Evolutionary conservation across 2,113 vertebrate genomes (phyloP), one percentile per base, ranked within the genome.

Genomic region (Apistogramma diplotaenia): DNA sequence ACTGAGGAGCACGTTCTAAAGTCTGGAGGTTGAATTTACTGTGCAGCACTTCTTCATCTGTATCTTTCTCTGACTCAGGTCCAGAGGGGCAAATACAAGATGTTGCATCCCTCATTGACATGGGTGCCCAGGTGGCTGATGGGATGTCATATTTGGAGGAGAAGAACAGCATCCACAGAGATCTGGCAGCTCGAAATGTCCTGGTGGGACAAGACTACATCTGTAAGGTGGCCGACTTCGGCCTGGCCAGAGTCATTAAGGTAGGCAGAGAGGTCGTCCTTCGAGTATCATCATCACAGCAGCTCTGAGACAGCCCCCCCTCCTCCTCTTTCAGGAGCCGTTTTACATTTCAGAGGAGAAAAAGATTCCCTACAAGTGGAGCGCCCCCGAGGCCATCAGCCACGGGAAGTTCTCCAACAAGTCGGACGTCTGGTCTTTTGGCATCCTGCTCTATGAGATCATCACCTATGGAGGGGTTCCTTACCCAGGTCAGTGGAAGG

Each of bases 181-280:
- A 97, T 74, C 83, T 97, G 86, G 97, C 97, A 0, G 96, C 97
- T 13, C 94, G 97, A 59, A 97, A 97, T 19, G 93, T 97, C 54
- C 94, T 97, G 2, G 95, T 97, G 11, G 95, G 96, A 15, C 95
- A 94, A 2, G 93, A 96, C 84, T 93, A 94, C 81, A 90, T 95
- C 84, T 97, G 96, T 86, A 97, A 97, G 90, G 96, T 97, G 56
- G 96, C 96, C 0, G 97, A 97, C 89, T 97, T 97, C 4, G 97
- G 97, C 55, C 88, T 97, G 83, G 96, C 96, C 82, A 83, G 96
- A 72, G 78, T 97, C 25, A 92, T 96, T 81, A 96, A 96, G 96
- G 97, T 96, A 57, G 1, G 19, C 4, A 19, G 5, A 6, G 3
- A 12, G 27, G 10, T 29, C 37, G n/a, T 5, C 18, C 43, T 8